Evolutionary conservation across 2,113 vertebrate species (phyloP), one percentile per base, ranked within the genome.

Genomic region (Macrotis lagotis): DNA sequence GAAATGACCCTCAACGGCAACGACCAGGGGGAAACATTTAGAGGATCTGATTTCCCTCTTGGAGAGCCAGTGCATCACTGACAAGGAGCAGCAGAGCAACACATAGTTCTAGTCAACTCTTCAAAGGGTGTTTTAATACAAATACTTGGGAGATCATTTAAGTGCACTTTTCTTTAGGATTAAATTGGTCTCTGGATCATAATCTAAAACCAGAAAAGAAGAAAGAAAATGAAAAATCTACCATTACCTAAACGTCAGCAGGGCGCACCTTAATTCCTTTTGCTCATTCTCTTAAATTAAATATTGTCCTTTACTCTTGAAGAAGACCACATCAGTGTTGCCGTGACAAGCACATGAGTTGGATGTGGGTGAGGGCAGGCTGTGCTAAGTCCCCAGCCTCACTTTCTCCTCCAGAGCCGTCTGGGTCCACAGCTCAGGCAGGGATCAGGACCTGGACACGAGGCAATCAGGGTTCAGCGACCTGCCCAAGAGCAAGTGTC

Each of bases 161-260:
- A 92, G 55, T 93, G 91, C 91, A 96, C 95, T 97, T 97, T 97
- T 95, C 96, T 94, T 74, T 83, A 89, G 91, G 83, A 94, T 52
- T 93, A 97, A 96, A 96, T 91, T 96, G 90, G 90, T 19, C 88
- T 96, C 88, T 96, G 90, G 96, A 94, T 97, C 93, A 88, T 90
- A 93, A 14, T 92, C 53, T 59, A 95, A 92, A 91, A 96, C 94
- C 74, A 89, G 59, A 93, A 94, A 93, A 95, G 88, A 91, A 97
- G 44, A 74, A 95, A 97, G 48, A 83, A 94, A 94, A 96, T 94
- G 66, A 94, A 96, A 93, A 91, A 19, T 93, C 93, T 50, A 31
- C 89, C 66, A 55, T 93, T 96, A 94, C 92, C 93, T 94, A 90
- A 52, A 28, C 95, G 50, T 92, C 48, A 92, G 49, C 8, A 3